Evolutionary conservation across 2,113 vertebrate genomes (phyloP), one percentile per base, ranked within the genome.

Genomic region (Excalfactoria chinensis): DNA sequence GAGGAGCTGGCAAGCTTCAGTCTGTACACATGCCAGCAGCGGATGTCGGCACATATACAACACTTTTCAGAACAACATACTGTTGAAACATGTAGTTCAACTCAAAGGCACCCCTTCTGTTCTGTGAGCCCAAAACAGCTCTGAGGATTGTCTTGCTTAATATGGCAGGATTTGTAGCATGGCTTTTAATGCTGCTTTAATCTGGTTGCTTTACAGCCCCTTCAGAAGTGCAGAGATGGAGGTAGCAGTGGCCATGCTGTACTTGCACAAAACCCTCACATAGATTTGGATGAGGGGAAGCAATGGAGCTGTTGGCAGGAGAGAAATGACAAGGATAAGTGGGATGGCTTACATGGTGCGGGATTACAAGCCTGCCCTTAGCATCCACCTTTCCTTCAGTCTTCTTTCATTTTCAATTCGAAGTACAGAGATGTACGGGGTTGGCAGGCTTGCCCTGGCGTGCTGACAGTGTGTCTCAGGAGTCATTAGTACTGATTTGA

Each of bases 1-100:
- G 88, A 79, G 85, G 34, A 84, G 87, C 92, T 95, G 90, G 90
- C 67, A 84, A 80, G 85, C 80, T 48, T 5, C 17, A 16, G 41
- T 56, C 35, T 69, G 83, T 73, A 75, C 86, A 26, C 83, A 80
- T 96, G 96, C 96, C 96, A 97, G 28, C 93, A 93, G 94, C 89
- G 95, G 96, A 97, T 97, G 95, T 96, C 95, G 90, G 95, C 93
- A 80, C 84, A 93, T 93, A 95, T 76, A 97, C 95, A 97, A 95
- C 95, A 95, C 96, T 94, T 95, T 70, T 88, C 77, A 94, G 93
- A 95, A 73, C 91, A 94, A 88, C 95, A 88, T 79, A 75, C 91
- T 94, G 90, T 90, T 93, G 94, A 95, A 96, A 96, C 92, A 93
- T 82, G 93, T 37, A 92, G 89, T 74, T 94, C 93, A 93, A 91